phyloP scores from a whole-genome alignment of 2,113 vertebrate genomes.

The Neolamprologus longior region DNA sequence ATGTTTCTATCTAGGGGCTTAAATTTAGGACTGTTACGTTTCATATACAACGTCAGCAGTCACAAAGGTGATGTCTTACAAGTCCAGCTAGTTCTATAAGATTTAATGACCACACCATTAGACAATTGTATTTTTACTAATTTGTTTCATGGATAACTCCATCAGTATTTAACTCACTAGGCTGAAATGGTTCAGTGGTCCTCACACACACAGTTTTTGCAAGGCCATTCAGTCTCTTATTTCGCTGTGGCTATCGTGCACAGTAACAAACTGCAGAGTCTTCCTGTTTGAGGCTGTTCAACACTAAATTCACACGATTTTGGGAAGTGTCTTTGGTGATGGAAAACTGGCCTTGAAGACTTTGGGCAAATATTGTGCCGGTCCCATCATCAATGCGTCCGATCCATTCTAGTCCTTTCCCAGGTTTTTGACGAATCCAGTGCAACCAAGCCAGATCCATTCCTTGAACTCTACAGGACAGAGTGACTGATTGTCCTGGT shows the following conservation, averaged over 20 bases:
- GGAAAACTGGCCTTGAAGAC: background rate
- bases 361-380: background rate
- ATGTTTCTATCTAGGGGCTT: background rate
- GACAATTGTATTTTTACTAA: background rate
- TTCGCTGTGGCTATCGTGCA: rapidly evolving
- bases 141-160: background rate
- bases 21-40: background rate
- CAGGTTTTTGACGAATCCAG: conserved; percentile 11
- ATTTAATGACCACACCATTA: background rate
- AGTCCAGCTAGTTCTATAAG: background rate
- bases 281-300: background rate
- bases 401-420: background rate
- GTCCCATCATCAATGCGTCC: background rate
- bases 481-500: background rate
- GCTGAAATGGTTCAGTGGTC: rapidly evolving
- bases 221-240: background rate
- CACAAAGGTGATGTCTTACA: background rate
- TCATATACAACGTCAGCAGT: background rate
- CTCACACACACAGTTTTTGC: background rate
- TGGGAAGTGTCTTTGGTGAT: background rate
- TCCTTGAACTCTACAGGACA: background rate
- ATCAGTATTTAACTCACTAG: background rate
- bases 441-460: background rate
- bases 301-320: rapidly evolving
- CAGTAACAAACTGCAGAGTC: background rate